Percentiles rank a stretch among this genome's conserved stretches.
Evolutionary conservation across 2,888 invertebrate genomes (phyloP).

Genomic region (Protonemura montana): DNA sequence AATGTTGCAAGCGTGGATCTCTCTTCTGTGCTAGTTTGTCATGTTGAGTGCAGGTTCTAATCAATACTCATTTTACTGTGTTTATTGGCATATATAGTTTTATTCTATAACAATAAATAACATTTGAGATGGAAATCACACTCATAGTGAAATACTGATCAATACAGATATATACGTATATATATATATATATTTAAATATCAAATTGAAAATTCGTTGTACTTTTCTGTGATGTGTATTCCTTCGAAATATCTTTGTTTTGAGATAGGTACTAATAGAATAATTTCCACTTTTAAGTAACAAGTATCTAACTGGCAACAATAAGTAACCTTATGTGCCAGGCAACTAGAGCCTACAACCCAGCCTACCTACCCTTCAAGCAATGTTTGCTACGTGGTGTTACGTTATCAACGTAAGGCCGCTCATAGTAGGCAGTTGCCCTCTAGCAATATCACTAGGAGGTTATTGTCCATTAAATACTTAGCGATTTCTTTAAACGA

Average conservation of each 20-base stretch:
- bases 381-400: background rate
- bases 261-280: background rate
- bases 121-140: background rate
- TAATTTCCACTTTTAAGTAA: background rate
- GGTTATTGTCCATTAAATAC: constrained; percentile 12
- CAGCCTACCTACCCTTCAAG: background rate
- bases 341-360: background rate
- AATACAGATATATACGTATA: background rate
- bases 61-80: background rate
- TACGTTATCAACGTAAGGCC: background rate
- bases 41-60: background rate
- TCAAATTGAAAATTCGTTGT: background rate
- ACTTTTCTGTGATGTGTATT: constrained; percentile 2
- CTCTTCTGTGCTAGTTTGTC: background rate
- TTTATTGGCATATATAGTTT: background rate
- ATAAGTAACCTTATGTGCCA: background rate
- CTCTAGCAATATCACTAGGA: background rate
- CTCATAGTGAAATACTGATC: background rate
- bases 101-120: constrained; percentile 12
- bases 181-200: too few species aligned
- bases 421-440: constrained; percentile 12
- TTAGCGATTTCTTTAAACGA: background rate
- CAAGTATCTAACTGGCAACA: background rate
- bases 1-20: background rate
- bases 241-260: background rate